phyloP scores from a whole-genome alignment of 1,140 invertebrate genomes.

The Drosophila nannoptera region DNA sequence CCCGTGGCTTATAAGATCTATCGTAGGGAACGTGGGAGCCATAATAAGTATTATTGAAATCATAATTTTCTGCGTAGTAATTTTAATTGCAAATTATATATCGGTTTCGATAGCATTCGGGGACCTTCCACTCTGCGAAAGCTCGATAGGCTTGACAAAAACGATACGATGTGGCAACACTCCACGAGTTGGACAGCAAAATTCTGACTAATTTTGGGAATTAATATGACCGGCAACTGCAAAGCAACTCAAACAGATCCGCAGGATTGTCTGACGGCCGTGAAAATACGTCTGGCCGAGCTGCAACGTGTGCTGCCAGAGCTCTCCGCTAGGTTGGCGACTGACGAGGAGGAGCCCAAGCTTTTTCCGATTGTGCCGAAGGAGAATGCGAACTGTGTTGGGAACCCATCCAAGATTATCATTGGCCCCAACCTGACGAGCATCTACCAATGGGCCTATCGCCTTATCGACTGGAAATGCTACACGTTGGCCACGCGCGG shows the following conservation, averaged over 20 bases:
- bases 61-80: too few species aligned
- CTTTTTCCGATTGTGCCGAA: not conserved
- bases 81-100: not conserved
- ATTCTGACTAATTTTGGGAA: too few species aligned
- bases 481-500: slow-evolving; percentile 14
- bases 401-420: not conserved
- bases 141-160: too few species aligned
- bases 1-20: too few species aligned
- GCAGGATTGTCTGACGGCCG: not conserved
- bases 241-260: slow-evolving; percentile 5
- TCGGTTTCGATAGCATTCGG: too few species aligned
- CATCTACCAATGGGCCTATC: not conserved
- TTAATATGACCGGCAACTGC: not conserved
- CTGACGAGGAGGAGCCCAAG: not conserved
- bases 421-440: slow-evolving; percentile 15
- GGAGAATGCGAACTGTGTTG: not conserved
- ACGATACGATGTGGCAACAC: too few species aligned
- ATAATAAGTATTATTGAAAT: too few species aligned
- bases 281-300: slow-evolving; percentile 11
- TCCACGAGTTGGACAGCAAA: too few species aligned
- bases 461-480: slow-evolving; percentile 11
- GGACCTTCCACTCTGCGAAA: too few species aligned
- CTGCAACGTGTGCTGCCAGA: not conserved
- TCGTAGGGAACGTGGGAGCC: too few species aligned
- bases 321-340: too few species aligned